Percentiles rank a stretch among this genome's conserved stretches.
Evolutionary conservation across 2,113 vertebrate species (phyloP).

Genomic region (Mesocricetus auratus): DNA sequence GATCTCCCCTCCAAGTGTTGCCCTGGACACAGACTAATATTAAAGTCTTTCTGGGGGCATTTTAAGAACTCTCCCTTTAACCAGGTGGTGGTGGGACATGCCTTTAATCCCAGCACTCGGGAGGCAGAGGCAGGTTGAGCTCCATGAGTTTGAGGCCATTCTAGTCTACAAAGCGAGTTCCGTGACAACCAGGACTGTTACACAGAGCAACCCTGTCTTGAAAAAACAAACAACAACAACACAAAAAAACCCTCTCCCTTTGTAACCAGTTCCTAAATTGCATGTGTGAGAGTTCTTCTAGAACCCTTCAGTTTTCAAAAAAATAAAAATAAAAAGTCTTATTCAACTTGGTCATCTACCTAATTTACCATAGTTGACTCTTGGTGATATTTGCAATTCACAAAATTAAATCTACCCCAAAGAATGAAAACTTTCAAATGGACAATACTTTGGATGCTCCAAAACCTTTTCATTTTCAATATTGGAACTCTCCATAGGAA

Average conservation of each 20-base stretch:
- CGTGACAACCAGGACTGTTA: no score
- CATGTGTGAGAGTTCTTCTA: slow-evolving; percentile 13
- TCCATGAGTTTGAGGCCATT: no score
- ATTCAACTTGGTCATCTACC: not conserved
- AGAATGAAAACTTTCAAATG: slow-evolving; percentile 35
- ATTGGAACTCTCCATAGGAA: not conserved
- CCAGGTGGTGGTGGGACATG: no score
- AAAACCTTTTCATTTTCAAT: slow-evolving; percentile 24
- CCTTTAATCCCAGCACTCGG: no score
- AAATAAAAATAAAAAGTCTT: not conserved
- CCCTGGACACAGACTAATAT: not conserved
- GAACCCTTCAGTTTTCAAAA: not conserved
- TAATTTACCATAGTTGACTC: slow-evolving; percentile 40
- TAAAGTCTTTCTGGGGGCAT: not conserved
- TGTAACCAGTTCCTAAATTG: slow-evolving; percentile 7
- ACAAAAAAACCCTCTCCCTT: not conserved
- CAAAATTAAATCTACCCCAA: slow-evolving; percentile 32
- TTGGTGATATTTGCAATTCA: not conserved
- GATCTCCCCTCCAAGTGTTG: not conserved
- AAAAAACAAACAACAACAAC: no score
- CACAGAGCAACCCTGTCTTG: no score
- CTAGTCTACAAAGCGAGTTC: no score
- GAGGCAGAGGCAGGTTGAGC: no score
- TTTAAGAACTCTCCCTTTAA: slow-evolving; percentile 26
- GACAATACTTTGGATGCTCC: not conserved